A percentile compares a stretch with the other conserved stretches of the same genome.
Conservation (phyloP, 37 sponge, comb jelly and placozoan species). For the Dysidea cf. avara region DNA sequence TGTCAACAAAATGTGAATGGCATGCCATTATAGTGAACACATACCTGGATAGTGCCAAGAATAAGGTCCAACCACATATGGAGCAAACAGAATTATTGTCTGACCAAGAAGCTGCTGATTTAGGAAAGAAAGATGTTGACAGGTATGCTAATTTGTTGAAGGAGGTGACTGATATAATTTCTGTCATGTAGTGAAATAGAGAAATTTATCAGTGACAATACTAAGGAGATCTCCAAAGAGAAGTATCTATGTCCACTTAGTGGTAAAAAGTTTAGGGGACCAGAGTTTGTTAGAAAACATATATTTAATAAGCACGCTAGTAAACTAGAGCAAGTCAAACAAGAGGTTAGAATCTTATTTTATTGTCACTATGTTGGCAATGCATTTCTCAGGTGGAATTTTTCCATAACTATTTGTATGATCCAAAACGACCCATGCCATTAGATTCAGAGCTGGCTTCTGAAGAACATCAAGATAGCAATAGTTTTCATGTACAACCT, state of each 20-base stretch:
- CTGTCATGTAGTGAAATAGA: conserved; percentile 72
- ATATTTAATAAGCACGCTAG: conserved; percentile 97
- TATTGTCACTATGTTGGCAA: background rate
- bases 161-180: conserved; percentile 20
- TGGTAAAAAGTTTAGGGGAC: conserved; percentile 97
- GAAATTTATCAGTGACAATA: conserved; percentile 85
- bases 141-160: conserved; percentile 57
- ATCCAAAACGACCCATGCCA: conserved; percentile 82
- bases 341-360: conserved; percentile 68
- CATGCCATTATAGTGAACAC: too few species aligned
- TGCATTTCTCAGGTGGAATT: conserved; percentile 57
- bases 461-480: too few species aligned
- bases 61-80: conserved; percentile 46
- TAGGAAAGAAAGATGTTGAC: conserved; percentile 74
- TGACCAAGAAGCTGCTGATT: conserved; percentile 62
- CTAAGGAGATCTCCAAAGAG: conserved; percentile 78
- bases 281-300: conserved; percentile 97
- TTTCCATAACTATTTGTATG: conserved; percentile 86
- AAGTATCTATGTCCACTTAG: conserved; percentile 98
- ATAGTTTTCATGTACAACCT: too few species aligned
- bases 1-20: background rate
- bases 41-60: conserved; percentile 37
- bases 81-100: conserved; percentile 25
- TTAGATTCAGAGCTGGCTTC: too few species aligned
- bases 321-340: conserved; percentile 78